Conservation (phyloP, 2,888 invertebrate genomes). For the Troides aeacus region DNA sequence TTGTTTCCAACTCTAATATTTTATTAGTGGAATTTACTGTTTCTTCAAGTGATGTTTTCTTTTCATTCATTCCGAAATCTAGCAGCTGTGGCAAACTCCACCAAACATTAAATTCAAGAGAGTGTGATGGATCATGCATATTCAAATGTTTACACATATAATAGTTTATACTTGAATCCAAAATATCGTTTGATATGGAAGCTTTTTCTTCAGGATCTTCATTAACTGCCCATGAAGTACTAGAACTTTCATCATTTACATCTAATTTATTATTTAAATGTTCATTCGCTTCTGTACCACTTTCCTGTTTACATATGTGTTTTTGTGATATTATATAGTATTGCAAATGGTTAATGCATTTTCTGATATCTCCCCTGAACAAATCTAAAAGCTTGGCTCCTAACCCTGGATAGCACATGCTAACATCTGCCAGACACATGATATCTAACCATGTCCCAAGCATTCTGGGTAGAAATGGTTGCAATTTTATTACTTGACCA, state of each 20-base stretch:
- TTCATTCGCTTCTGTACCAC: constrained; percentile 46
- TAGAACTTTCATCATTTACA: constrained; percentile 63
- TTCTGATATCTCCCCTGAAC: constrained; percentile 85
- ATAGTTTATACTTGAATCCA: constrained; percentile 36
- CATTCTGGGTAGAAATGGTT: constrained; percentile 67
- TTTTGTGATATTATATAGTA: constrained; percentile 81
- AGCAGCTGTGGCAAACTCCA: constrained; percentile 60
- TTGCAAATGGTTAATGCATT: constrained; percentile 86
- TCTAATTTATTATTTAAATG: constrained; percentile 37
- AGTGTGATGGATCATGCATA: constrained; percentile 38
- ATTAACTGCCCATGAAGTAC: constrained; percentile 62
- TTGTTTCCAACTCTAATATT: constrained; percentile 43
- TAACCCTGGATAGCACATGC: constrained; percentile 73
- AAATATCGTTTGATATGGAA: constrained; percentile 33
- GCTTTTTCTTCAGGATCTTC: constrained; percentile 44
- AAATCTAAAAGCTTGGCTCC: constrained; percentile 78
- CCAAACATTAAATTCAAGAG: constrained; percentile 58
- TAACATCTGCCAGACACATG: constrained; percentile 83
- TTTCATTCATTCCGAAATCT: constrained; percentile 41
- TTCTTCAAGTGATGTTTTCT: constrained; percentile 32
- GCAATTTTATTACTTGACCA: constrained; percentile 71
- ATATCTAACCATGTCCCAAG: constrained; percentile 84
- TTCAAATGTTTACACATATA: constrained; percentile 42
- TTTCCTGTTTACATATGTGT: constrained; percentile 36
- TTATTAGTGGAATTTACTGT: constrained; percentile 35